Percentiles rank a stretch among this genome's conserved stretches.
Evolutionary conservation across 2,888 invertebrate species (phyloP).

Genomic region (Drosophila paracracens): DNA sequence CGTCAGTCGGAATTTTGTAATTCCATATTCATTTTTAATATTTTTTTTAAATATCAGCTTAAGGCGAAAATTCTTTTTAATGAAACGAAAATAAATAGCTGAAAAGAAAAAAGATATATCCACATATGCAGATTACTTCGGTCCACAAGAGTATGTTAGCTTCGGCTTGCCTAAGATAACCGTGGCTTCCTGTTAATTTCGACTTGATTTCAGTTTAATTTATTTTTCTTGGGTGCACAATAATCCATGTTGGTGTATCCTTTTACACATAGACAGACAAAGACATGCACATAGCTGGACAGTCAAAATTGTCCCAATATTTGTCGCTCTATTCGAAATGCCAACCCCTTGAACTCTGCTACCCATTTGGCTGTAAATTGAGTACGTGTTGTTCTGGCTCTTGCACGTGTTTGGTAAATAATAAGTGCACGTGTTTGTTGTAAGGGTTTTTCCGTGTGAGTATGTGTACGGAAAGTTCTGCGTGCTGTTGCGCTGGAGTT

Average conservation of each 20-base stretch:
- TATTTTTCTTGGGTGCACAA: conserved; percentile 25
- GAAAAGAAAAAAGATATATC: not conserved
- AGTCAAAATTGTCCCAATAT: conserved; percentile 47
- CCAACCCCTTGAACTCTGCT: conserved; percentile 11
- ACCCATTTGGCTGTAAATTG: conserved; percentile 67
- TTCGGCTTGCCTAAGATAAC: not conserved
- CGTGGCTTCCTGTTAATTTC: conserved; percentile 8
- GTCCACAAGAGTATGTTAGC: not conserved
- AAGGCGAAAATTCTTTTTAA: no score
- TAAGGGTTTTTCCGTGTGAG: not conserved
- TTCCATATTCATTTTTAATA: not conserved
- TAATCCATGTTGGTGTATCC: not conserved
- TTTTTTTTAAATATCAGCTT: no score
- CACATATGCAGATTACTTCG: not conserved
- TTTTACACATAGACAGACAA: conserved; percentile 8
- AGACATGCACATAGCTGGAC: conserved; percentile 3
- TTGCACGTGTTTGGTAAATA: conserved; percentile 77
- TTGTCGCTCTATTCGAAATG: conserved; percentile 50
- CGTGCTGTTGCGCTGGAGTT: conserved; percentile 40
- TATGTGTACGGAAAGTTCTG: conserved; percentile 26
- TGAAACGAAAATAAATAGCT: not conserved
- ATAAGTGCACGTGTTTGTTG: conserved; percentile 56
- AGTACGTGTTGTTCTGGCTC: conserved; percentile 76
- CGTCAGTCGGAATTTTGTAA: not conserved
- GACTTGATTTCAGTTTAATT: conserved; percentile 41